A percentile compares a stretch with the other conserved stretches of the same genome.
phyloP scores from a whole-genome alignment of 2,797 vertebrate genomes.

The Melanotaenia parkinsoni region DNA sequence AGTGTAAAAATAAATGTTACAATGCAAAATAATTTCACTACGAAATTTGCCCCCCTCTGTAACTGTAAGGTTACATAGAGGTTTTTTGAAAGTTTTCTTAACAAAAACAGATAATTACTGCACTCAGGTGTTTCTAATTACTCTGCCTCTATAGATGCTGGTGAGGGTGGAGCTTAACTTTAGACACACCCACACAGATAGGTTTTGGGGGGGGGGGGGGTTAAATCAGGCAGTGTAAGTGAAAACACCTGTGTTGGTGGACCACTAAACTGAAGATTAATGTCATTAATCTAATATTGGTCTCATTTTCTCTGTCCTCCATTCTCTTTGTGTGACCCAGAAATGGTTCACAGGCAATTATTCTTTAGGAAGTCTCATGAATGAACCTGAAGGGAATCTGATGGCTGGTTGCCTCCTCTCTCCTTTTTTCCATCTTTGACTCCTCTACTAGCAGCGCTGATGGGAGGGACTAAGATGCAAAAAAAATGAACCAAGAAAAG shows the following conservation, averaged over 20 bases:
- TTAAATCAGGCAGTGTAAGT: neutral
- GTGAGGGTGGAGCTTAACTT: neutral
- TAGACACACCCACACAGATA: neutral
- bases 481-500: neutral
- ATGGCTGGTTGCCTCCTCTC: neutral
- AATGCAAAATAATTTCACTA: too few relatives aligned
- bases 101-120: neutral
- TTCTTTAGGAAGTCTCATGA: neutral
- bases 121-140: constrained; percentile 12
- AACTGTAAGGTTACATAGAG: too few relatives aligned
- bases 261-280: neutral
- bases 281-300: neutral
- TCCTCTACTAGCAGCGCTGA: neutral
- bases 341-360: neutral
- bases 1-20: neutral
- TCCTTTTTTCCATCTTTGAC: too few relatives aligned
- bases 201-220: neutral
- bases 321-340: neutral
- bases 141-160: constrained; percentile 2
- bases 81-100: neutral
- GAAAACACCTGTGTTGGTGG: constrained; percentile 4
- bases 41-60: too few relatives aligned
- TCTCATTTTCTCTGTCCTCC: neutral
- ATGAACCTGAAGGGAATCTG: neutral
- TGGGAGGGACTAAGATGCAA: neutral